A percentile compares a stretch with the other conserved stretches of the same genome.
Evolutionary conservation across 2,113 vertebrate species (phyloP).

Genomic region (Thermophis baileyi): DNA sequence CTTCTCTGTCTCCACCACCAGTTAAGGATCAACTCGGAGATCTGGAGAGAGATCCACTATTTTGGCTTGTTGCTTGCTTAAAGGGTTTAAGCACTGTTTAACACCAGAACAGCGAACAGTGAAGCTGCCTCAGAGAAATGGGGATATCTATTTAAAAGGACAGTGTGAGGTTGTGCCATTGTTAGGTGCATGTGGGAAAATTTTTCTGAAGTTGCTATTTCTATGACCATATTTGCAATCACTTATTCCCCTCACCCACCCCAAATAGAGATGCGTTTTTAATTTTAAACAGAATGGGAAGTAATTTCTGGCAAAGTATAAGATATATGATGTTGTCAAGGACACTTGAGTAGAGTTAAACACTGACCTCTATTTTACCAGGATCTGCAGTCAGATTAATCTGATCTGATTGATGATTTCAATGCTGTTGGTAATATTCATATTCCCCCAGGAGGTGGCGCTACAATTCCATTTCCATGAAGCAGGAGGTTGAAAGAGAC

Average conservation of each 20-base stretch:
- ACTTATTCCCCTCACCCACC: no score
- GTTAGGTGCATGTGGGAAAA: neutral
- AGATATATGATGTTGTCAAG: neutral
- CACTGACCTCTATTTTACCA: neutral
- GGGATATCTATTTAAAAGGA: neutral
- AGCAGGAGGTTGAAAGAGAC: neutral
- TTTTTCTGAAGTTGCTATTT: neutral
- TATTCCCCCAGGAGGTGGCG: neutral
- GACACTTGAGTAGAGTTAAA: neutral
- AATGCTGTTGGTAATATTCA: neutral
- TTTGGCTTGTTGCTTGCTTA: neutral
- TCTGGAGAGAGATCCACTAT: neutral
- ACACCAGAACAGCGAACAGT: neutral
- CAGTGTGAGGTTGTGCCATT: neutral
- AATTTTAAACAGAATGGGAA: neutral
- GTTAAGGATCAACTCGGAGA: neutral
- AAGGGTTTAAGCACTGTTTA: neutral
- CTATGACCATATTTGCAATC: neutral
- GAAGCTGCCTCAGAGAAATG: neutral
- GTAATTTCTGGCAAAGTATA: neutral
- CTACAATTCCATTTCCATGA: neutral
- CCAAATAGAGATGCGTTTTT: neutral
- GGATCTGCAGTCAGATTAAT: neutral
- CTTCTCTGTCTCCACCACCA: neutral
- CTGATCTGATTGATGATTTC: neutral